phyloP scores from a whole-genome alignment of 2,797 vertebrate species.

The Emys orbicularis region DNA sequence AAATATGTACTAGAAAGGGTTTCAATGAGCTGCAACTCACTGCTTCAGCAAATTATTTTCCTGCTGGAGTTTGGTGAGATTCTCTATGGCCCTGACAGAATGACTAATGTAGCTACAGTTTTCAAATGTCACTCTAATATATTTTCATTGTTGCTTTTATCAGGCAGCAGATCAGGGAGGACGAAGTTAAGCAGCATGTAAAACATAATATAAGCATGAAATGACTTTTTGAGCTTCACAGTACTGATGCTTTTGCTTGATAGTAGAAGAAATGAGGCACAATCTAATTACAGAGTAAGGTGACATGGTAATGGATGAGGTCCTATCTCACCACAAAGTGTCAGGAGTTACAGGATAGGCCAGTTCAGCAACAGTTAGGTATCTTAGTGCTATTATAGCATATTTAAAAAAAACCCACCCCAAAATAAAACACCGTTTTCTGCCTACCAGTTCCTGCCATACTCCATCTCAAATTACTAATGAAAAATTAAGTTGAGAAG shows the following conservation, averaged over 20 bases:
- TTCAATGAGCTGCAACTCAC: background rate
- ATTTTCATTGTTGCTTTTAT: conserved; percentile 32
- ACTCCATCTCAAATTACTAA: background rate
- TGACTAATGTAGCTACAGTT: conserved; percentile 49
- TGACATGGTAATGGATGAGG: fast-evolving
- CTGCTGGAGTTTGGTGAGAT: conserved; percentile 32
- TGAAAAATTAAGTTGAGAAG: background rate
- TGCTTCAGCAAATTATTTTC: conserved; percentile 57
- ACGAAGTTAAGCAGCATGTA: conserved; percentile 23
- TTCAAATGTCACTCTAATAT: conserved; percentile 37
- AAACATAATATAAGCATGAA: background rate
- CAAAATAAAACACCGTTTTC: background rate
- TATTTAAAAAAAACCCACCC: background rate
- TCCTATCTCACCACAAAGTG: background rate
- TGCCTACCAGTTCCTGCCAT: background rate
- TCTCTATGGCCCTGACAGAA: conserved; percentile 49
- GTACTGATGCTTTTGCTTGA: conserved; percentile 1
- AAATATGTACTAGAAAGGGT: background rate
- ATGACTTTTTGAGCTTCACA: background rate
- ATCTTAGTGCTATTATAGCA: background rate
- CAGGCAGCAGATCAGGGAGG: conserved; percentile 15
- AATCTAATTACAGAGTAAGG: background rate
- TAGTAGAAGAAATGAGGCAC: background rate
- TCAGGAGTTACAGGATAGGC: background rate
- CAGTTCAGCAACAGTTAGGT: background rate